phyloP scores from a whole-genome alignment of 2,888 invertebrate genomes.

The Clitarchus hookeri region DNA sequence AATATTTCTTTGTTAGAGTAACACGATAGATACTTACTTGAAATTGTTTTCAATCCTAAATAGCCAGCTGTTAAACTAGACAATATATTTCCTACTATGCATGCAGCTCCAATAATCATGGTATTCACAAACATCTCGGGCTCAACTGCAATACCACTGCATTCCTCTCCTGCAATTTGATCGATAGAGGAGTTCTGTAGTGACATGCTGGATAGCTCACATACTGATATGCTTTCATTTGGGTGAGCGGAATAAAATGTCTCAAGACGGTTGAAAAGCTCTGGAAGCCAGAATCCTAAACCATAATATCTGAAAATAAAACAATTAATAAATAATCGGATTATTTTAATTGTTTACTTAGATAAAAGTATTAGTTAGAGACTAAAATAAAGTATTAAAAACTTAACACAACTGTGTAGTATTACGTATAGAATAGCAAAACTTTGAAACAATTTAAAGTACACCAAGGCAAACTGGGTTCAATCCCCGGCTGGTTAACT shows the following conservation, averaged over 20 bases:
- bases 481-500: too few relatives aligned
- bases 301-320: constrained; percentile 64
- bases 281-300: constrained; percentile 76
- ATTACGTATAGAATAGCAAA: too few relatives aligned
- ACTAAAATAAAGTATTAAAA: too few relatives aligned
- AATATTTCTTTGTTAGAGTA: too few relatives aligned
- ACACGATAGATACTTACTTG: constrained; percentile 47
- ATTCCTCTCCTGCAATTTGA: constrained; percentile 24
- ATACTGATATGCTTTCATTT: constrained; percentile 57
- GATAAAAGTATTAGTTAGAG: too few relatives aligned
- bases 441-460: too few relatives aligned
- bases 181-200: not conserved
- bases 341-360: too few relatives aligned
- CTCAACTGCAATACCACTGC: constrained; percentile 61
- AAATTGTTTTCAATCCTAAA: constrained; percentile 51
- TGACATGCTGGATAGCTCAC: constrained; percentile 52
- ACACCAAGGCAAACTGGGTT: too few relatives aligned
- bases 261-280: constrained; percentile 67
- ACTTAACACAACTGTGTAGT: too few relatives aligned
- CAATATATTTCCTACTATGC: constrained; percentile 66
- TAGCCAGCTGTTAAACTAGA: constrained; percentile 63
- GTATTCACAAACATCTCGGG: constrained; percentile 67
- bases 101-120: constrained; percentile 67
- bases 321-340: not conserved
- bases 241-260: constrained; percentile 52